Base-by-base conservation (phyloP, 2,888 invertebrate genomes). In the Synergus japonicus region DNA sequence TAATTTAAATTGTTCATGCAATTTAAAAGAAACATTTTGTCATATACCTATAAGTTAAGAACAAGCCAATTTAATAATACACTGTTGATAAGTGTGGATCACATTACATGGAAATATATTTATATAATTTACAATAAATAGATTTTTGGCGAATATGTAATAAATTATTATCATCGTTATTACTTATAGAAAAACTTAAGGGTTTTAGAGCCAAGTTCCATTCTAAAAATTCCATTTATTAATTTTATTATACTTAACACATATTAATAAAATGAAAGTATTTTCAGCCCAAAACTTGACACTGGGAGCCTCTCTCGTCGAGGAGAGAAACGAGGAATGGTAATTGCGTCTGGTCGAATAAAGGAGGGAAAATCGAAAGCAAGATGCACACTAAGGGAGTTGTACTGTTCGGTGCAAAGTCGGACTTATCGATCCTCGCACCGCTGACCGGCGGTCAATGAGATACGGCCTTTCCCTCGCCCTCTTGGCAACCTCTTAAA, bases 391-490 rank as follows among this genome's bases (percentile, higher is more conserved):
- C 69, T 65, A 58, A 22, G 69, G 54, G 78, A 76, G 65, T 69
- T 49, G 54, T 73, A 73, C 37, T 54, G 37, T 37, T 54, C 15
- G 49, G 37, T 44, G 67, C 67, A 67, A n/a, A 67, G 80, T 58
- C 15, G 65, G 67, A 76, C 46, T 81, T 84, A 84, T 84, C 84
- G 84, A 84, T 84, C 84, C 81, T 79, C 81, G 82, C 81, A 82
- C 82, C 84, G 81, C 90, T 90, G 91, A 91, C 91, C 91, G 89
- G 87, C 90, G 91, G 90, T 91, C 91, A 91, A 91, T 91, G 91
- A 91, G 91, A 91, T 91, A 91, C 91, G 89, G 91, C 88, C 87
- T 90, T 86, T 87, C 87, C 88, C 87, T 86, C 84, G 84, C 86
- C 86, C 85, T 86, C 84, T 83, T 83, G 83, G 83, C 85, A 86